Evolutionary conservation across 2,888 invertebrate genomes (phyloP), one percentile per base, ranked within the genome.

Genomic region (Hemicrepidius hirtus): DNA sequence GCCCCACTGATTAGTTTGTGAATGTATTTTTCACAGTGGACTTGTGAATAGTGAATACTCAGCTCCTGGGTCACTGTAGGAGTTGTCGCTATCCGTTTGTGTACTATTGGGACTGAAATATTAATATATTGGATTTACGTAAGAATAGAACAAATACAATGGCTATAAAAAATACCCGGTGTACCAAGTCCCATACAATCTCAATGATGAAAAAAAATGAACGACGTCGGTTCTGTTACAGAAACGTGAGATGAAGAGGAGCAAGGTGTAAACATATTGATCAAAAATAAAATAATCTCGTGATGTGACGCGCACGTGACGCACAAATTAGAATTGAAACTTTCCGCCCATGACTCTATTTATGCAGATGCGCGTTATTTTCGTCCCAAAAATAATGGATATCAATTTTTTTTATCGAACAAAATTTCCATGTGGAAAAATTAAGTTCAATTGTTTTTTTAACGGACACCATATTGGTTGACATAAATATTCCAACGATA

Each of bases 241-340:
- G 32, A 32, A 32, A 21, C 41, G 10, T 69, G 13, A 16, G 35
- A 24, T 40, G 44, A 44, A 6, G 40, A 55, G 37, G 41, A 59
- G 44, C 13, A 49, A 60, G 44, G 67, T 67, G 60, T 28, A 66
- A 73, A 60, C 59, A 57, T 55, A 40, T 46, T 67, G 49, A 50
- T 65, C 32, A 63, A 63, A 44, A 66, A 53, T 57, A 67, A 67
- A 67, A 66, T 57, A 55, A 67, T 67, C 67, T 57, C 59, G 59
- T 67, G 57, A 57, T 59, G 44, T 67, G 67, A 67, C 67, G 67
- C 20, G 67, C 67, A 67, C 67, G 64, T 74, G 74, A 74, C 71
- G 71, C 68, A 74, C 60, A 63, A 59, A 35, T 60, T 37, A 41
- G 37, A 46, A 63, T 71, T 68, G 57, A 71, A 64, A 59, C 37